Base-by-base conservation (phyloP, 2,797 vertebrate species). In the Merluccius polli region DNA sequence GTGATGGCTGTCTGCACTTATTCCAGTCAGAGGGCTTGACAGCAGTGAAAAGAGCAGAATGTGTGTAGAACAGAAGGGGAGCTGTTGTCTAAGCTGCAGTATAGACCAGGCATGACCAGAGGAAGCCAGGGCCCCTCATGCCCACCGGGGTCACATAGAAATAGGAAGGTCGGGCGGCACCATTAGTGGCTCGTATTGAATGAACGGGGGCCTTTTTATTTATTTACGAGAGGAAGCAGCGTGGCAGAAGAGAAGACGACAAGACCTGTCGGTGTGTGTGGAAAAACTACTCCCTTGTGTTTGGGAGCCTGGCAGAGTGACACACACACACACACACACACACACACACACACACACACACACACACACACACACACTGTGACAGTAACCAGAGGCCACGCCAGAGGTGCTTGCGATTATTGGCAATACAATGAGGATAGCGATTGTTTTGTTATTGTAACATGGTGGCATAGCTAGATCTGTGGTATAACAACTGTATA, bases 211-310 rank as follows among this genome's bases (percentile, higher is more conserved):
- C 59, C 44, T 21, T 77, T 86, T 86, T 87, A 87, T 83, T 89
- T 85, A 80, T 89, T 89, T 85, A 90, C 83, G 83, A 85, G 86
- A 84, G 84, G 81, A 87, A 71, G 68, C 71, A 73, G 41, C 41
- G 38, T 12, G 15, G 41, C 15, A 48, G 12, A 2, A 52, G 16
- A 21, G 44, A 52, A 69, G 79, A 81, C 79, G 85, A 90, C 88
- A 89, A 85, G 86, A 82, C 81, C 38, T 70, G 82, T 75, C 82
- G 41, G 13, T 18, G 52, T 24, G 73, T 1, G 79, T 86, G 83
- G 85, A 91, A 91, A 87, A 79, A 32, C 82, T 76, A 85, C 84
- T 84, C 86, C 83, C 85, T 85, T 70, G 80, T 88, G 88, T 90
- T 85, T 84, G 82, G n/a, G 52, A 59, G 52, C 52, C 3, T 13